Evolutionary conservation across 2,797 vertebrate genomes (phyloP), one percentile per base, ranked within the genome.

Genomic region (Danio aesculapii): DNA sequence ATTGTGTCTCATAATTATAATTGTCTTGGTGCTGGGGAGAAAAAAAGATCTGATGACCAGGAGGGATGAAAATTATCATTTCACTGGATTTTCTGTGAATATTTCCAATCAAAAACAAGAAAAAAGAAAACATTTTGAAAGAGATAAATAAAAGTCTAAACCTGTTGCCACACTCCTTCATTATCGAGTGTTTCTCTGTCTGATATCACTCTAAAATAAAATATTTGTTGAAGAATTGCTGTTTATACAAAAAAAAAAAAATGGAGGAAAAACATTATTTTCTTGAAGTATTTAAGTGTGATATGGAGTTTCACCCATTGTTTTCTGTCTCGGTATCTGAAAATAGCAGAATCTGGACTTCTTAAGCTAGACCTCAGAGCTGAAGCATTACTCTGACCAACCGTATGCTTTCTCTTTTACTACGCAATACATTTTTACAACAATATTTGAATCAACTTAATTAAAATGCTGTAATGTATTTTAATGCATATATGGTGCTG

Each of bases 151-250:
- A 12, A n/a, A 16, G 14, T 59, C 13, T 12, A 59, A 47, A 59
- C 59, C 6, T 50, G 68, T 70, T 70, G 50, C 16, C 43, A 57
- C 69, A 57, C 6, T 58, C 7, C 17, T 46, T 73, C 46, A 59
- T 59, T 59, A 59, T 14, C 0, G 8, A 73, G 39, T 3, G 3
- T 4, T 73, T 57, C 19, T 50, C 46, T 16, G n/a, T 75, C 12
- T 21, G 1, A 63, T 4, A 79, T 30, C 30, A 6, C 57, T 11
- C 6, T 52, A 46, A 11, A 19, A 6, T 52, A 6, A 70, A 50
- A 67, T 30, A 13, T 7, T 43, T 14, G n/a, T 19, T 30, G 30
- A 30, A 30, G 30, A 30, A 30, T 30, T 69, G 21, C 21, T 30
- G 30, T 30, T 30, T 30, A 30, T 30, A 30, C 3, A 44, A 71